A percentile compares a stretch with the other conserved stretches of the same genome.
These are phyloP conservation scores for Antechinus stuartii DNA, from an alignment of 2,113 vertebrate genomes.

Conservation along the genomic window DNA sequence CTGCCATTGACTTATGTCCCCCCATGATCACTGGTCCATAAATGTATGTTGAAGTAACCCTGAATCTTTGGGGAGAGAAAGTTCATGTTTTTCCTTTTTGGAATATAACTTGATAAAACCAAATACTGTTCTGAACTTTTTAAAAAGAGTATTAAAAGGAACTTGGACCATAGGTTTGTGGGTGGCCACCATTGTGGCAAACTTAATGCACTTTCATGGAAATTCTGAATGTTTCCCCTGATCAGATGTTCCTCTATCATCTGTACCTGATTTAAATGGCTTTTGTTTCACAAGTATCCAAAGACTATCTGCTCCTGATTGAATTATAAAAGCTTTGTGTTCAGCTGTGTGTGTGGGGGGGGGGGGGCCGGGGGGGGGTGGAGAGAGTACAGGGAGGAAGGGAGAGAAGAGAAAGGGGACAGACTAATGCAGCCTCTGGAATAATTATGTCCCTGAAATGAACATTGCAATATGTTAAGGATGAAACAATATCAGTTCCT, in stretches of 20 bases:
- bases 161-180: background rate
- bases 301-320: background rate
- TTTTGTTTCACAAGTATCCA: background rate
- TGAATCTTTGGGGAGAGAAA: slow-evolving; percentile 50
- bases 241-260: background rate
- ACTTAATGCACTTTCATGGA: slow-evolving; percentile 14
- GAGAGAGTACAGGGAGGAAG: background rate
- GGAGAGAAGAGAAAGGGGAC: background rate
- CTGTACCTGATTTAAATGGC: background rate
- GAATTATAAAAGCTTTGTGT: slow-evolving; percentile 6
- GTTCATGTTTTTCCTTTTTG: background rate
- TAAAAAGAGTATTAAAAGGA: background rate
- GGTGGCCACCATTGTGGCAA: background rate
- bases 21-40: slow-evolving; percentile 61
- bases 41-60: slow-evolving; percentile 32
- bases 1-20: slow-evolving; percentile 69
- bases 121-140: slow-evolving; percentile 1
- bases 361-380: background rate
- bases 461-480: background rate
- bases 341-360: background rate
- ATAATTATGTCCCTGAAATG: background rate
- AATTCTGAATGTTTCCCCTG: background rate
- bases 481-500: background rate
- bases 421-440: background rate
- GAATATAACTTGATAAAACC: background rate